phyloP scores from a whole-genome alignment of 2,797 vertebrate genomes.

The Halcyon badia region DNA sequence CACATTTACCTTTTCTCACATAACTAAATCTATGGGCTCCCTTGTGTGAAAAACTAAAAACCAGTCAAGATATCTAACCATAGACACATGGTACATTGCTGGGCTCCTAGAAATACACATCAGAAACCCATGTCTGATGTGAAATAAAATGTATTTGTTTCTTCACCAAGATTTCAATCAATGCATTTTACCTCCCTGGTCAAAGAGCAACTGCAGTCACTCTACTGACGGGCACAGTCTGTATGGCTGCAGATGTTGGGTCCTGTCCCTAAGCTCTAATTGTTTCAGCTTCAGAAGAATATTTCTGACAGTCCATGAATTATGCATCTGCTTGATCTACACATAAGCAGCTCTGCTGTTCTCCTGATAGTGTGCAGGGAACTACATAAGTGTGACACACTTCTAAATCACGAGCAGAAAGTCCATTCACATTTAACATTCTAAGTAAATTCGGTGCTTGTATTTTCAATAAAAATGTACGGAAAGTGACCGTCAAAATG shows the following conservation, averaged over 20 bases:
- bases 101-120: not conserved
- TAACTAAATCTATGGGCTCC: not conserved
- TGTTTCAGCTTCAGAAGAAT: not conserved
- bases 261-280: not conserved
- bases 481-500: not conserved
- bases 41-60: not conserved
- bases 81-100: not conserved
- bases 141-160: not conserved
- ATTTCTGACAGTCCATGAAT: not conserved
- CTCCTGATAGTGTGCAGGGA: not conserved
- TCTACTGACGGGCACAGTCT: not conserved
- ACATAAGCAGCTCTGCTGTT: not conserved
- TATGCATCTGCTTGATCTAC: not conserved
- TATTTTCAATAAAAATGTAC: not conserved
- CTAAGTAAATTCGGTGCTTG: not conserved
- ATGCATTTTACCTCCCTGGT: not conserved
- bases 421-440: rapidly evolving
- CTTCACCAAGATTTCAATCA: not conserved
- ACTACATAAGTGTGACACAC: not conserved
- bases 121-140: not conserved
- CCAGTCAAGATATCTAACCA: not conserved
- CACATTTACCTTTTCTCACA: not conserved
- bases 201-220: not conserved
- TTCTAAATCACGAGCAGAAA: not conserved
- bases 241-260: not conserved